A percentile compares a stretch with the other conserved stretches of the same genome.
Conservation (phyloP, 1,140 invertebrate species). For the Lysiphlebus fabarum region DNA sequence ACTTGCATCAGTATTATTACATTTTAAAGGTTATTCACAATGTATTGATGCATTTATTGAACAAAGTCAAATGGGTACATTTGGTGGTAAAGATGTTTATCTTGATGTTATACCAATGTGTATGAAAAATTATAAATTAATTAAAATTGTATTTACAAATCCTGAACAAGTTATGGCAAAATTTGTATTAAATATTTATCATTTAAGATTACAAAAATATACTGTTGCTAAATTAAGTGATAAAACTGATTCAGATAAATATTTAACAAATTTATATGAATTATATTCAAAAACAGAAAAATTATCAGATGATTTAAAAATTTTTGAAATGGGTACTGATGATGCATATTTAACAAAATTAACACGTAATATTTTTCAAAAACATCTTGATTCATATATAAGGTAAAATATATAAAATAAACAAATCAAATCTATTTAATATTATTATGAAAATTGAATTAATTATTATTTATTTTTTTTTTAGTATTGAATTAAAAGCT, state of each 20-base stretch:
- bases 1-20: slow-evolving; percentile 84
- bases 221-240: slow-evolving; percentile 76
- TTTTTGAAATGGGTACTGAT: slow-evolving; percentile 78
- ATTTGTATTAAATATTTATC: slow-evolving; percentile 95
- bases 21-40: slow-evolving; percentile 95
- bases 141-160: slow-evolving; percentile 92
- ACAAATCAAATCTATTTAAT: slow-evolving; percentile 9
- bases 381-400: slow-evolving; percentile 76
- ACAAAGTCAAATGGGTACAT: slow-evolving; percentile 84
- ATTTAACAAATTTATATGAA: slow-evolving; percentile 84
- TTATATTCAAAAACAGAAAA: slow-evolving; percentile 81
- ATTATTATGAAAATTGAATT: not conserved
- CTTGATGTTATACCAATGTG: slow-evolving; percentile 87
- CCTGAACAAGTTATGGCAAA: slow-evolving; percentile 97
- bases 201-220: slow-evolving; percentile 85
- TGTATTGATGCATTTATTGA: slow-evolving; percentile 97
- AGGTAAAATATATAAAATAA: slow-evolving; percentile 53
- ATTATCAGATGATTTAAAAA: slow-evolving; percentile 68
- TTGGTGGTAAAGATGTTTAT: slow-evolving; percentile 84
- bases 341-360: slow-evolving; percentile 76
- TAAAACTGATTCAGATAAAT: slow-evolving; percentile 79
- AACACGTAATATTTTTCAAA: slow-evolving; percentile 79
- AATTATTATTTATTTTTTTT: slow-evolving; percentile 36
- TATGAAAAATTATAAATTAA: slow-evolving; percentile 82
- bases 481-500: slow-evolving; percentile 71